Base-by-base conservation (phyloP, 1,140 invertebrate genomes). In the Drosophila suzukii region DNA sequence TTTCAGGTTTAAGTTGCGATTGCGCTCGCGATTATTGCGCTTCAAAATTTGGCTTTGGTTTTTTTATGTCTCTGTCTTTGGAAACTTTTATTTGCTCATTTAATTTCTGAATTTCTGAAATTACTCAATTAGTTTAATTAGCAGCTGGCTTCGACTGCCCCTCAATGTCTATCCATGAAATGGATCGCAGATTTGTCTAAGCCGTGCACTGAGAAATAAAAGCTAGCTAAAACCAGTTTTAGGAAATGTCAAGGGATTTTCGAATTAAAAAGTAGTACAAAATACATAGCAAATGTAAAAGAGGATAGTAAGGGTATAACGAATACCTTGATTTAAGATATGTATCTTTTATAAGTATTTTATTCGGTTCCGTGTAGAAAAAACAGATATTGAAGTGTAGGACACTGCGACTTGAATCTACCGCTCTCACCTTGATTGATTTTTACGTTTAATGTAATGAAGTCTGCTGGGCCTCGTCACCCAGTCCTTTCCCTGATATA, bases 91-190 rank as follows among this genome's bases (percentile, higher is more conserved):
- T 88, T 88, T 88, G 72, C 72, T 73, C 84, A 88, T 88, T 89
- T 83, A 83, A 88, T 89, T 88, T 83, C 61, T 62, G 66, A 54
- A 72, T 85, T 82, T 79, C 78, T 79, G 75, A 88, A 88, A 88
- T 89, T 88, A 88, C 84, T 88, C 84, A 88, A 88, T 88, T 88
- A 89, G 84, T 88, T 89, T 88, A 88, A 88, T 88, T 88, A 88
- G 84, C 84, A 81, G 73, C 50, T 65, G 43, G 53, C 71, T 88
- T 79, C 75, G 79, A 81, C 57, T 61, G 76, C 68, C 65, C 61
- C 73, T 71, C 49, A 53, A 73, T 62, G 59, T 44, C 81, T 77
- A 74, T 74, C 78, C 54, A 46, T 62, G 78, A 88, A 85, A 88
- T 66, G 56, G 75, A 86, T 86, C 83, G 50, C 61, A 39, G 72